Percentiles rank a stretch among this genome's conserved stretches.
Evolutionary conservation across 2,888 invertebrate genomes (phyloP).

Genomic region (Therioaphis trifolii): DNA sequence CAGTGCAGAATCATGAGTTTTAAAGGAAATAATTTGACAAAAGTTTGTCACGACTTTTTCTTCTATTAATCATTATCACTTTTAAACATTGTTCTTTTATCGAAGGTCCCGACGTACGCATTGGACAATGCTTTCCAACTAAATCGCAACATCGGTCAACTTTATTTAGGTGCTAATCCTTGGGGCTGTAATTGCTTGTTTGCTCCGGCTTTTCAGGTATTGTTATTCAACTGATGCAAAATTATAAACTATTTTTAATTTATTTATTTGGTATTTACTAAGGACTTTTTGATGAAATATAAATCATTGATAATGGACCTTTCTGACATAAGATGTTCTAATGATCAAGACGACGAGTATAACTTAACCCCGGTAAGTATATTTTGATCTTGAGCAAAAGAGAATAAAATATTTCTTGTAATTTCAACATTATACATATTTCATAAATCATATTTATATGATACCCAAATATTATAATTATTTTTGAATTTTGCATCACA

Average conservation of each 20-base stretch:
- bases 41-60: constrained; percentile 71
- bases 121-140: constrained; percentile 81
- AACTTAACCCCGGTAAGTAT: constrained; percentile 61
- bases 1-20: constrained; percentile 83
- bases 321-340: constrained; percentile 78
- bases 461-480: no score
- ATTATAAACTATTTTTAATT: neutral
- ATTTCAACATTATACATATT: no score
- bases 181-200: constrained; percentile 87
- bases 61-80: neutral
- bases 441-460: no score
- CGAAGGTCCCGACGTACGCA: constrained; percentile 82
- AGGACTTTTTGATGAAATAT: constrained; percentile 73
- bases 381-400: no score
- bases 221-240: constrained; percentile 62
- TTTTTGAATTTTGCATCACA: no score
- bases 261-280: neutral
- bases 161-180: constrained; percentile 81
- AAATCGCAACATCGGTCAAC: constrained; percentile 77
- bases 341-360: constrained; percentile 71
- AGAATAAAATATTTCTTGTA: no score
- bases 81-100: neutral
- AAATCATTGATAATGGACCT: constrained; percentile 78
- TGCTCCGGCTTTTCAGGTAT: constrained; percentile 80
- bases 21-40: constrained; percentile 78